phyloP scores from a whole-genome alignment of 1,140 invertebrate genomes.

The Cataglyphis hispanica region DNA sequence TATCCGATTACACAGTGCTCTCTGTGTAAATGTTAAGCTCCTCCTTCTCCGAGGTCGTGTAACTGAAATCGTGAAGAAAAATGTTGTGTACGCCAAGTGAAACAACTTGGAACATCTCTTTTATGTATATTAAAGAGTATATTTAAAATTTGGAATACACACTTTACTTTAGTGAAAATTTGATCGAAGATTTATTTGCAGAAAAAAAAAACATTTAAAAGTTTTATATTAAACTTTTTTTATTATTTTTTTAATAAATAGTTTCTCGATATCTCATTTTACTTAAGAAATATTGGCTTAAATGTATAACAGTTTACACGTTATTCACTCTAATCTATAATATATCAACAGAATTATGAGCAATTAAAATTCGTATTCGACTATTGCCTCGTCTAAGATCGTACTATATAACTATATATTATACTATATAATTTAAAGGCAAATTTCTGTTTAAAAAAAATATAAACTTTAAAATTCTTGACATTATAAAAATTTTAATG shows the following conservation, averaged over 20 bases:
- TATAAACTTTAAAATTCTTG: too few relatives aligned
- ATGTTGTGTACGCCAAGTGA: background rate
- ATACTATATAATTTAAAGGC: too few relatives aligned
- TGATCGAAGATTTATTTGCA: background rate
- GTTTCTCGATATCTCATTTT: too few relatives aligned
- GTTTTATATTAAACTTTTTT: background rate
- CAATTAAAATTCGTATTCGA: background rate
- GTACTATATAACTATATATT: too few relatives aligned
- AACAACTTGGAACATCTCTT: background rate
- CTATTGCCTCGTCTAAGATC: too few relatives aligned
- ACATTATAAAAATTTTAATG: too few relatives aligned
- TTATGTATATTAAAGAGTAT: background rate
- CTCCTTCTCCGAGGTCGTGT: conserved; percentile 1
- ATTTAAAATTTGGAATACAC: background rate
- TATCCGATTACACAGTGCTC: conserved; percentile 69
- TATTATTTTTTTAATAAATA: background rate
- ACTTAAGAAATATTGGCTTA: too few relatives aligned
- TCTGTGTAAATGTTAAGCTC: conserved; percentile 57
- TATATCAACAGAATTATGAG: background rate
- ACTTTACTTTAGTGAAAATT: background rate
- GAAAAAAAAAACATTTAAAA: background rate
- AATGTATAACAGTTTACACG: background rate
- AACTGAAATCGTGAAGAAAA: conserved; percentile 24
- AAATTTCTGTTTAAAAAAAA: too few relatives aligned
- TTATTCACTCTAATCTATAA: background rate